Conservation (phyloP, 2,113 vertebrate genomes). For the Notarius lentiginosus region DNA sequence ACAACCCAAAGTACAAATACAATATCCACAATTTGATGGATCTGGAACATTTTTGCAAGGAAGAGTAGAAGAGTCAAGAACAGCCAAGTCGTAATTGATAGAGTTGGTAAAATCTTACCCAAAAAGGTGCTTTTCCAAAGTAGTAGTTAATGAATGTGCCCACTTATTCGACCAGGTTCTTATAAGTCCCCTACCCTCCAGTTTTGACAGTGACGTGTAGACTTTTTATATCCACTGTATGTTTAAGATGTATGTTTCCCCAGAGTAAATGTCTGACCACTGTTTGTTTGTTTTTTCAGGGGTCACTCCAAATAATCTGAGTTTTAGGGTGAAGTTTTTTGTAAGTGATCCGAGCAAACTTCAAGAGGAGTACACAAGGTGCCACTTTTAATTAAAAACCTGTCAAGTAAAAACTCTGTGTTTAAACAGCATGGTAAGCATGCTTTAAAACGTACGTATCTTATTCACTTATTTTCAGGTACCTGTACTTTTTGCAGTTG, state of each 20-base stretch:
- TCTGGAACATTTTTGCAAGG: too few species aligned
- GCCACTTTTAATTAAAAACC: constrained; percentile 44
- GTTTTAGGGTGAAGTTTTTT: constrained; percentile 99
- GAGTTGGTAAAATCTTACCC: neutral
- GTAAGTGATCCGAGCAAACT: constrained; percentile 93
- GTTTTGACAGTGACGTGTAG: neutral
- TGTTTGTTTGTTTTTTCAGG: constrained; percentile 66
- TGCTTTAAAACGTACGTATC: neutral
- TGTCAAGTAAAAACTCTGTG: too few species aligned
- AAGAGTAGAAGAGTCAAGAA: neutral
- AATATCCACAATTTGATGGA: neutral
- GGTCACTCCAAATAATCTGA: constrained; percentile 90
- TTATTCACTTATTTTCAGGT: constrained; percentile 72
- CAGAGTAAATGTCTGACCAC: neutral
- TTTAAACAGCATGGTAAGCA: neutral
- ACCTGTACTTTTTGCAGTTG: constrained; percentile 97
- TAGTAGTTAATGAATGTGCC: neutral
- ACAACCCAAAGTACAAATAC: neutral
- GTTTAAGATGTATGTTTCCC: neutral
- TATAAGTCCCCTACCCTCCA: neutral
- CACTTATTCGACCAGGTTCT: neutral
- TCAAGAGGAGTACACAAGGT: constrained; percentile 99
- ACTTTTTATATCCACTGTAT: neutral
- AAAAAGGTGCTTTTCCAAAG: neutral
- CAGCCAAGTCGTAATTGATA: neutral